Evolutionary conservation across 2,888 invertebrate genomes (phyloP).

Genomic region (Leptopilina syphax): DNA sequence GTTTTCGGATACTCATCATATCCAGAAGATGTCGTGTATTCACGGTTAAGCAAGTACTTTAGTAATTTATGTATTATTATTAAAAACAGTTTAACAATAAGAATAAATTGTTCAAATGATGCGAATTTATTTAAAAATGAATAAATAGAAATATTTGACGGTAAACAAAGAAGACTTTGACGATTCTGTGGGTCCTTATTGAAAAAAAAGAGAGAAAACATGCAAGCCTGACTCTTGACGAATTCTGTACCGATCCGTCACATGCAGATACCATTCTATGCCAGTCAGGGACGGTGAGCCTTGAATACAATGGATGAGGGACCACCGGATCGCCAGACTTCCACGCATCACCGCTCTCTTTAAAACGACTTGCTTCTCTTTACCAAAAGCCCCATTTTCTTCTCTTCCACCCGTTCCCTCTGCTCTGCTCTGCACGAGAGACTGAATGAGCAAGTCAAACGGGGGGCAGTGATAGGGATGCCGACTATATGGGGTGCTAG

Average conservation of each 20-base stretch:
- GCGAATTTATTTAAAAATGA: no score
- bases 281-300: slow-evolving; percentile 56
- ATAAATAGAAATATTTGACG: no score
- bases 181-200: slow-evolving; percentile 36
- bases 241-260: slow-evolving; percentile 67
- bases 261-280: slow-evolving; percentile 68
- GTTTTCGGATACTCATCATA: not conserved
- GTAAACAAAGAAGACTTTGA: slow-evolving; percentile 11
- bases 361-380: slow-evolving; percentile 73
- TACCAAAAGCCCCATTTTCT: slow-evolving; percentile 73
- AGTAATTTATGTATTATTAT: no score
- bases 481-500: slow-evolving; percentile 53
- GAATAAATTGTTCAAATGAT: no score
- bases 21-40: no score
- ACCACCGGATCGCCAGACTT: slow-evolving; percentile 58
- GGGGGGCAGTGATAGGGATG: slow-evolving; percentile 54
- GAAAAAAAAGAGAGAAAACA: slow-evolving; percentile 16
- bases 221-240: slow-evolving; percentile 60
- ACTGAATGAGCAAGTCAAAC: slow-evolving; percentile 66
- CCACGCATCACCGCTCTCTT: slow-evolving; percentile 74
- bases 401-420: slow-evolving; percentile 53
- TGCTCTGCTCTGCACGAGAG: not conserved
- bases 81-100: no score
- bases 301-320: slow-evolving; percentile 66
- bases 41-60: no score